Conservation (phyloP, 1,140 invertebrate species). For the Philopotamus ludificatus region DNA sequence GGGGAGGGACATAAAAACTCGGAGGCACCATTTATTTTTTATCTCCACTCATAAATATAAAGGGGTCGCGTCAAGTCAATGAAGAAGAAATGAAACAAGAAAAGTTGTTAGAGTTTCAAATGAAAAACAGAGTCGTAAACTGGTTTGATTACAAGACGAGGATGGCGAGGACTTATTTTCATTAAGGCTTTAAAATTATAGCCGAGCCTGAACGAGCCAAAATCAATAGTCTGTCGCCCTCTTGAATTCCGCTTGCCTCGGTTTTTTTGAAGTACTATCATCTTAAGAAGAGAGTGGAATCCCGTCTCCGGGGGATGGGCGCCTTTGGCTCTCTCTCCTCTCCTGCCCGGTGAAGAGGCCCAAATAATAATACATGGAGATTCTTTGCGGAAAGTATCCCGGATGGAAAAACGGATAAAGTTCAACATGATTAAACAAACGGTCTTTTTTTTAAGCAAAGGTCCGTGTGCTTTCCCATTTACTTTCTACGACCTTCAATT, state of each 20-base stretch:
- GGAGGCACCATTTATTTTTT: slow-evolving; percentile 26
- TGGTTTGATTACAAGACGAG: not conserved
- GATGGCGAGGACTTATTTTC: slow-evolving; percentile 7
- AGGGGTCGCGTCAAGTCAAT: slow-evolving; percentile 23
- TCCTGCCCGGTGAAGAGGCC: not conserved
- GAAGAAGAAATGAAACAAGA: slow-evolving; percentile 27
- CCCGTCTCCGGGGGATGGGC: not conserved
- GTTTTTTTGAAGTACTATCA: slow-evolving; percentile 11
- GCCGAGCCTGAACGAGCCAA: not conserved
- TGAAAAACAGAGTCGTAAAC: slow-evolving; percentile 20
- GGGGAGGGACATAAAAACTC: slow-evolving; percentile 16
- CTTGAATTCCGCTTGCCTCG: slow-evolving; percentile 1
- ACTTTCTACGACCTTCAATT: not conserved
- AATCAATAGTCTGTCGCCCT: slow-evolving; percentile 11
- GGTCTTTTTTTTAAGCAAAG: not conserved
- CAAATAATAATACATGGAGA: not conserved
- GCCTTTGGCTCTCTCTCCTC: not conserved
- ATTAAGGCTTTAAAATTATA: slow-evolving; percentile 16
- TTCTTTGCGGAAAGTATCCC: not conserved
- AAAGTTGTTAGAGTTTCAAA: slow-evolving; percentile 6
- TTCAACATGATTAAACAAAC: not conserved
- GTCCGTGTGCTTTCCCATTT: not conserved
- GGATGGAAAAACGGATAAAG: not conserved
- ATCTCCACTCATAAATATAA: slow-evolving; percentile 21
- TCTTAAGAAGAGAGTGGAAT: slow-evolving; percentile 1